Base-by-base conservation (phyloP, 2,888 invertebrate genomes). In the Athrips mouffetella region DNA sequence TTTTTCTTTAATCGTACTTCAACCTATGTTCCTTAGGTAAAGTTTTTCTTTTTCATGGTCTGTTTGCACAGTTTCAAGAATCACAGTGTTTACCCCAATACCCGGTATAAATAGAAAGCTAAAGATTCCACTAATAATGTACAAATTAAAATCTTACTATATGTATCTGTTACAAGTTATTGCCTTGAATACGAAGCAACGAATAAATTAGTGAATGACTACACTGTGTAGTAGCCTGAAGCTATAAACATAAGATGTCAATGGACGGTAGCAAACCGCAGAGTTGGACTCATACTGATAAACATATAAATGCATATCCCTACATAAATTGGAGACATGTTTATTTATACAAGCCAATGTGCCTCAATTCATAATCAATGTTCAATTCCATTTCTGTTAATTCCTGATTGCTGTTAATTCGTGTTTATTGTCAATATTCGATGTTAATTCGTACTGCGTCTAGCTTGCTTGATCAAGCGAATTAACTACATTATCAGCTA, bases 381-480 rank as follows among this genome's bases (percentile, higher is more conserved):
- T 47, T 58, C 60, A 60, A 60, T 59, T 60, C 58, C 58, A 54
- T 45, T 29, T 20, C 8, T n/a, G n/a, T 49, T 51, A 60, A 62
- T 58, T 63, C 59, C 58, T 41, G 51, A 42, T 46, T 40, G 37
- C 40, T 23, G 46, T 27, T 42, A 47, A 53, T 50, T 48, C 35
- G 29, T 18, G 40, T 54, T 61, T 62, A 60, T 62, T 59, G 62
- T 62, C 62, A 49, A 39, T 30, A 48, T 57, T 60, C 54, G 53
- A 54, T 54, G n/a, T n/a, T 20, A n/a, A n/a, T n/a, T n/a, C n/a
- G n/a, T n/a, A 8, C 27, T 20, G 4, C 37, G 37, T 37, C 37
- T 1, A n/a, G n/a, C n/a, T n/a, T n/a, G n/a, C n/a, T n/a, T n/a
- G n/a, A n/a, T n/a, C n/a, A n/a, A n/a, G n/a, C n/a, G n/a, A n/a